phyloP scores from a whole-genome alignment of 2,113 vertebrate species.

The Thomomys bottae region DNA sequence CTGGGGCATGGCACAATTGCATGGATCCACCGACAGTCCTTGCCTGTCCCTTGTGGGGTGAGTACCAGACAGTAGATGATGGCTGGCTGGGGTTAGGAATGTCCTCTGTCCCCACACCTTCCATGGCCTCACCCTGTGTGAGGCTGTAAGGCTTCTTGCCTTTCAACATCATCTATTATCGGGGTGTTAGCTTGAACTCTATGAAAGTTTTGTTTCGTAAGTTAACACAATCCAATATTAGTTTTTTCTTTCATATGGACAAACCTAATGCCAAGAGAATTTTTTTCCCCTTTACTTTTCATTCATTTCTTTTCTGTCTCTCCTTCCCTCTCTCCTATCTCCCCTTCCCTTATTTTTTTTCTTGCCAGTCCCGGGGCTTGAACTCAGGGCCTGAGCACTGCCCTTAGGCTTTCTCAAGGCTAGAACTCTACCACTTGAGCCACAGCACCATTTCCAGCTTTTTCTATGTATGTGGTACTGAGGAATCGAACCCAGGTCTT shows the following conservation, averaged over 20 bases:
- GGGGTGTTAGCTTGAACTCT: not conserved
- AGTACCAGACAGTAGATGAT: not conserved
- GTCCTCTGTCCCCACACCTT: not conserved
- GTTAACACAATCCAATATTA: not conserved
- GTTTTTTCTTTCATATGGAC: not conserved
- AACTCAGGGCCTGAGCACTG: too few species aligned
- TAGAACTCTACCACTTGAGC: too few species aligned
- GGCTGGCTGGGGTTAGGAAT: not conserved
- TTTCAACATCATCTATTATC: conserved; percentile 1
- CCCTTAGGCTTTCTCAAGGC: too few species aligned
- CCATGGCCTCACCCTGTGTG: too few species aligned
- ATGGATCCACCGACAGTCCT: not conserved
- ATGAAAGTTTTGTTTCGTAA: not conserved
- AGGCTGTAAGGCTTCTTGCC: not conserved
- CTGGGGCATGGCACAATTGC: not conserved
- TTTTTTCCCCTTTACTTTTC: not conserved
- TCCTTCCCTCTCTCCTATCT: too few species aligned
- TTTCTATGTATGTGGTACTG: too few species aligned
- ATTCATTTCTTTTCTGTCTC: not conserved
- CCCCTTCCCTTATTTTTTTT: too few species aligned
- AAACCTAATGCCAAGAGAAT: not conserved
- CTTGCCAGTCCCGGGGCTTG: too few species aligned
- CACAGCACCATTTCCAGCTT: too few species aligned
- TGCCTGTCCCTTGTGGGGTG: not conserved
- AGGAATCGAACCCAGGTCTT: too few species aligned